Conservation (phyloP, 2,113 vertebrate genomes). For the Cepphus grylle region DNA sequence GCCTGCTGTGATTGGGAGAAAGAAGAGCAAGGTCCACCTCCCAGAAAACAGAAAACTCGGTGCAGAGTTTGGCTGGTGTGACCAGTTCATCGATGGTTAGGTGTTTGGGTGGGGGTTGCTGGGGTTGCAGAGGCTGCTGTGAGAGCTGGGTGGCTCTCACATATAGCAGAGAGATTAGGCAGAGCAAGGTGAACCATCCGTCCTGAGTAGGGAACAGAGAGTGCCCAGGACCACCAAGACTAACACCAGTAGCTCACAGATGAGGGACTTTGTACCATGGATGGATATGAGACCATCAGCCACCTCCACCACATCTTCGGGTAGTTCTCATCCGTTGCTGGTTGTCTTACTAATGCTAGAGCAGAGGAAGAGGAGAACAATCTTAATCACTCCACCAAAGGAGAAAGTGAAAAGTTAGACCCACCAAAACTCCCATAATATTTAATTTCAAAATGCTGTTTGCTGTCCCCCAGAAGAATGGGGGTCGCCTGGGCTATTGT, state of each 20-base stretch:
- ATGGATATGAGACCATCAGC: not conserved
- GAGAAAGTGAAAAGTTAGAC: not conserved
- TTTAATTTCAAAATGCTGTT: not conserved
- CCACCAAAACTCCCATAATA: accelerated
- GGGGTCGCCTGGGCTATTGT: not conserved
- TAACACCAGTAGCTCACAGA: not conserved
- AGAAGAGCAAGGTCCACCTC: not conserved
- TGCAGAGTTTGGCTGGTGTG: not conserved
- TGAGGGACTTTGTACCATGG: not conserved
- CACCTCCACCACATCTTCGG: not conserved
- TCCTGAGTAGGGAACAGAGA: not conserved
- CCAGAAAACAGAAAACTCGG: not conserved
- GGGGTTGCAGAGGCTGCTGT: not conserved
- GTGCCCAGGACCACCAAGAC: not conserved
- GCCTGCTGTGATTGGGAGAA: accelerated
- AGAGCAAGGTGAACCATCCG: not conserved
- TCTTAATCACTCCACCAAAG: not conserved
- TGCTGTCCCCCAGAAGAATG: not conserved
- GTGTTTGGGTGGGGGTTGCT: not conserved
- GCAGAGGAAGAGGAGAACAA: not conserved
- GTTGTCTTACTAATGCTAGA: not conserved
- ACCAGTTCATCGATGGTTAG: accelerated
- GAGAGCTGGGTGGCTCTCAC: accelerated
- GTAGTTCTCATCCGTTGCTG: not conserved
- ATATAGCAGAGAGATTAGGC: accelerated